Evolutionary conservation across 2,888 invertebrate species (phyloP), one percentile per base, ranked within the genome.

Genomic region (Diaphora mendica): DNA sequence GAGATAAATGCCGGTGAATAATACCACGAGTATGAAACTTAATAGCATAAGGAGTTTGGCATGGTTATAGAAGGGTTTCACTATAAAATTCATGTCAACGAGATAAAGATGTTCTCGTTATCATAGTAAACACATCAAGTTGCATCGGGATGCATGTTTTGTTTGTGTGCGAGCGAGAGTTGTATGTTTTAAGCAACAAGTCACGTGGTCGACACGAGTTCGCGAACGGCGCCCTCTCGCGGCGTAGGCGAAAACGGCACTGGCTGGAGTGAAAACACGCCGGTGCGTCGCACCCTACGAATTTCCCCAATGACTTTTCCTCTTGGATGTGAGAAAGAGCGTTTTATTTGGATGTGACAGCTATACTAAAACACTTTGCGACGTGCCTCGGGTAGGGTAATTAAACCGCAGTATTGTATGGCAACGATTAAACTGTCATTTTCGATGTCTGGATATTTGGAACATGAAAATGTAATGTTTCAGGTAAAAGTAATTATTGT

Each of bases 291-390:
- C 95, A 91, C 95, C 94, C 94, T 89, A 92, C 94, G 92, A 94
- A 93, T 94, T 94, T 94, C 92, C 94, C 92, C 92, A 89, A 91
- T 93, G 94, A 93, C 92, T 95, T 95, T 94, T 92, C 94, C 90
- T 88, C 91, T 85, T 84, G 89, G 93, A 94, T 93, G 92, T 91
- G 82, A 81, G 91, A 94, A 94, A 82, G 83, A 80, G 80, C 79
- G 79, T 83, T 86, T 84, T 79, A 80, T 88, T 88, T 92, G 91
- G 94, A 94, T 91, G 83, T 85, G 93, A 83, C 85, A 79, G 75
- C 85, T 83, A 80, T 83, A 82, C 79, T 82, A 82, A 81, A 84
- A 81, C 82, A 82, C 79, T 80, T 79, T 75, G 77, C 80, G 79
- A 82, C 76, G 77, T 64, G 78, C 75, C 74, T 81, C 80, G 82